Percentiles rank a stretch among this genome's conserved stretches.
These are phyloP conservation scores for Drosophila suboccidentalis DNA, from an alignment of 2,888 invertebrate species.

Conservation along the genomic window DNA sequence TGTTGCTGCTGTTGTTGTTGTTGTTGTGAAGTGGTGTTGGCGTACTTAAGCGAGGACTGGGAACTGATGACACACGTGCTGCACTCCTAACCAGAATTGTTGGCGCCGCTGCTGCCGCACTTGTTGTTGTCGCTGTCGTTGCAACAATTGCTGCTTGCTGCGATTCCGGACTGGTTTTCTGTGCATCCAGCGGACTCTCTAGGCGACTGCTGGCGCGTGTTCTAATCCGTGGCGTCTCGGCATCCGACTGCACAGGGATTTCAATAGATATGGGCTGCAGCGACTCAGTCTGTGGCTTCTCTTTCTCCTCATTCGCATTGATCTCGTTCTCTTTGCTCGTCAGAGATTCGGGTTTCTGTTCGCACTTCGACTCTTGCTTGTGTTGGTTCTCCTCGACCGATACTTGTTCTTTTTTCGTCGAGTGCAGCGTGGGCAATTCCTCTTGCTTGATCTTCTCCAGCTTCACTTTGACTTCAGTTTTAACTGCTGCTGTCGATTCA, in stretches of 20 bases:
- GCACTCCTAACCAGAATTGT: conserved; percentile 52
- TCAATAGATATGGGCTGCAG: conserved; percentile 93
- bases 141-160: conserved; percentile 32
- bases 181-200: conserved; percentile 88
- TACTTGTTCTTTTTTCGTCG: conserved; percentile 43
- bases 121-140: conserved; percentile 18
- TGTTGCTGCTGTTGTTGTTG: conserved; percentile 76
- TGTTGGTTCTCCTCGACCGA: conserved; percentile 3
- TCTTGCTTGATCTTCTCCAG: conserved; percentile 56
- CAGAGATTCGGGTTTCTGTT: conserved; percentile 11
- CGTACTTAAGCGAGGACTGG: conserved; percentile 75
- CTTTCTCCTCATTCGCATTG: conserved; percentile 36
- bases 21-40: conserved; percentile 52
- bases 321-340: conserved; percentile 17
- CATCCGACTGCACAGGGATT: conserved; percentile 88
- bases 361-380: conserved; percentile 34
- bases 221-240: conserved; percentile 87
- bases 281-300: conserved; percentile 47
- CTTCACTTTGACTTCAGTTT: conserved; percentile 54
- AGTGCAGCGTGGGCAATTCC: conserved; percentile 42
- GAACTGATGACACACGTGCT: conserved; percentile 63
- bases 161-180: conserved; percentile 78
- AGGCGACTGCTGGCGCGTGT: conserved; percentile 90
- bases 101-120: conserved; percentile 48
- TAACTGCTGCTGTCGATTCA: conserved; percentile 14